A percentile compares a stretch with the other conserved stretches of the same genome.
These are phyloP conservation scores for Apocrypta bakeri DNA, from an alignment of 1,140 invertebrate genomes.

Conservation along the genomic window DNA sequence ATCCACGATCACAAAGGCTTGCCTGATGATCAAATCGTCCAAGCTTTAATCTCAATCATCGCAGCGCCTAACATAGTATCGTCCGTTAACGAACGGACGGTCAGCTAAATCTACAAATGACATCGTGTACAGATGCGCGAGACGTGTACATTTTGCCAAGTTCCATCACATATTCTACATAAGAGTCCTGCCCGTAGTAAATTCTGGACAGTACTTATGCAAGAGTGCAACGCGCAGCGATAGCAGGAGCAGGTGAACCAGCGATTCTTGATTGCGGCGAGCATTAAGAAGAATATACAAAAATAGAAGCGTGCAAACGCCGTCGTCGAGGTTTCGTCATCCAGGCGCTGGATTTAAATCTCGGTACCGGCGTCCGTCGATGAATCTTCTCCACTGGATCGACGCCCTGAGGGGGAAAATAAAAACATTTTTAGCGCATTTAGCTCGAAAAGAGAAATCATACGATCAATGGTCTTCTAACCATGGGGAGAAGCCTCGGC, in stretches of 20 bases:
- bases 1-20: too few species aligned
- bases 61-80: too few species aligned
- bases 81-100: background rate
- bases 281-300: constrained; percentile 29
- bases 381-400: constrained; percentile 32
- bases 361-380: constrained; percentile 34
- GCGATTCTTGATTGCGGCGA: background rate
- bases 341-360: constrained; percentile 30
- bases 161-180: background rate
- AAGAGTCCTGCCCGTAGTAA: background rate
- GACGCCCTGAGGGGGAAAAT: background rate
- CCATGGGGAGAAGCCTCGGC: constrained; percentile 6
- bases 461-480: background rate
- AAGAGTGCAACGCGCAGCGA: background rate
- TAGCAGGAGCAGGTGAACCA: background rate
- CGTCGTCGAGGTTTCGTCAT: background rate
- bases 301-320: constrained; percentile 40
- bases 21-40: too few species aligned
- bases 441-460: background rate
- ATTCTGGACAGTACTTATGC: constrained; percentile 19
- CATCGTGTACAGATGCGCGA: background rate
- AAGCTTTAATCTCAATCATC: too few species aligned
- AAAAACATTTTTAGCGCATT: too few species aligned
- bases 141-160: background rate
- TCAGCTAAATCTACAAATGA: background rate